phyloP scores from a whole-genome alignment of 2,797 vertebrate genomes.

The Natrix natrix region DNA sequence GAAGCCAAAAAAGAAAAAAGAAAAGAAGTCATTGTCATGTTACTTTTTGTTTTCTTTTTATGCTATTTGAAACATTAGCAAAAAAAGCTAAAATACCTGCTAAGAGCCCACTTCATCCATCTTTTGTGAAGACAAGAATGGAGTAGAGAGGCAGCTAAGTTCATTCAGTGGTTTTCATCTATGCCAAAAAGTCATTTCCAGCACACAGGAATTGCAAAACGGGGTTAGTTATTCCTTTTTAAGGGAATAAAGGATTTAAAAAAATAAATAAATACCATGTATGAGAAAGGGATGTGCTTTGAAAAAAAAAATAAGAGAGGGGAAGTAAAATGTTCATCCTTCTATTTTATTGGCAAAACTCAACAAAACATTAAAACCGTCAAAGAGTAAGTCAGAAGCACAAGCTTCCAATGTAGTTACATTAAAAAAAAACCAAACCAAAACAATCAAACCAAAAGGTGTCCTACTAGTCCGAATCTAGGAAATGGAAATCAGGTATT shows the following conservation, averaged over 20 bases:
- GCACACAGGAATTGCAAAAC: background rate
- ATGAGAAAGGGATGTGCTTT: background rate
- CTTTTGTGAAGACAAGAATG: background rate
- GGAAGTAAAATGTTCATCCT: conserved; percentile 61
- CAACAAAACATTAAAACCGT: conserved; percentile 68
- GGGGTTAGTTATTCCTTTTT: background rate
- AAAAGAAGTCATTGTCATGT: background rate
- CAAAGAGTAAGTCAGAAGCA: conserved; percentile 56
- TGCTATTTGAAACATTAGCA: background rate
- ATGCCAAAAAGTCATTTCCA: background rate
- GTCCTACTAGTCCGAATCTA: conserved; percentile 56
- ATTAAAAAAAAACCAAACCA: conserved; percentile 31
- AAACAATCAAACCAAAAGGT: conserved; percentile 32
- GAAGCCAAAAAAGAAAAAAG: background rate
- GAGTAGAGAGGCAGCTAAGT: background rate
- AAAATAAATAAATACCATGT: fast-evolving
- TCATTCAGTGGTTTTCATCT: background rate
- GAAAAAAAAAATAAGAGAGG: conserved; percentile 8
- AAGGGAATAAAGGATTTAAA: background rate
- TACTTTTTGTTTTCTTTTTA: background rate
- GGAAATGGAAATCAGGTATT: conserved; percentile 66
- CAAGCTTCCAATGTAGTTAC: conserved; percentile 58
- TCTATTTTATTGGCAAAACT: conserved; percentile 69
- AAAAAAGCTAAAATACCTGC: background rate
- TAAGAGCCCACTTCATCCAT: background rate